Percentiles rank a stretch among this genome's conserved stretches.
Evolutionary conservation across 2,797 vertebrate genomes (phyloP).

Genomic region (Astyanax mexicanus): DNA sequence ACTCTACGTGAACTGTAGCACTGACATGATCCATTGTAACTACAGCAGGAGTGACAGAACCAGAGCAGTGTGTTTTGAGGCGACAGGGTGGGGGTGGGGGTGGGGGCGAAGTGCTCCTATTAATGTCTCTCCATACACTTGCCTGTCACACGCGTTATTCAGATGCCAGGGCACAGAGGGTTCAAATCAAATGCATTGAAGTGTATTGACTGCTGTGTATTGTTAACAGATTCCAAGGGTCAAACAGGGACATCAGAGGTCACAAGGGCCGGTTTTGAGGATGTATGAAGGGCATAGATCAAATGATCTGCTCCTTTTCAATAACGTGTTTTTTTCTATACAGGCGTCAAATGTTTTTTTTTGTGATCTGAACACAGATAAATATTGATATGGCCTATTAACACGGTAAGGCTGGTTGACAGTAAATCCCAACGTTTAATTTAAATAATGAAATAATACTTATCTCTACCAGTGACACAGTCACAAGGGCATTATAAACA

Average conservation of each 20-base stretch:
- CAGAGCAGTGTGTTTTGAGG: slow-evolving; percentile 43
- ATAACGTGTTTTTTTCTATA: not conserved
- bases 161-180: not conserved
- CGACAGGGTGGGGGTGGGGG: not conserved
- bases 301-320: not conserved
- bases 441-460: too few relatives aligned
- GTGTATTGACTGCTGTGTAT: slow-evolving; percentile 34
- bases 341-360: too few relatives aligned
- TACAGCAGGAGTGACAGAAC: slow-evolving; percentile 34
- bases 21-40: slow-evolving; percentile 62
- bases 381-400: too few relatives aligned
- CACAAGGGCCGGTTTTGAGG: slow-evolving; percentile 34
- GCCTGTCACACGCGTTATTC: slow-evolving; percentile 11
- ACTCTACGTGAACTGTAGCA: slow-evolving; percentile 30
- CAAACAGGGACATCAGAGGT: slow-evolving; percentile 31
- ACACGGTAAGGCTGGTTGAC: too few relatives aligned
- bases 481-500: too few relatives aligned
- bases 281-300: slow-evolving; percentile 10
- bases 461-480: too few relatives aligned
- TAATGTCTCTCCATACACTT: slow-evolving; percentile 9
- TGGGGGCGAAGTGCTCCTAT: not conserved
- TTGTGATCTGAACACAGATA: too few relatives aligned
- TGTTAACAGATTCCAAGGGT: slow-evolving; percentile 27
- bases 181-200: slow-evolving; percentile 21
- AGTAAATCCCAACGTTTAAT: too few relatives aligned